Evolutionary conservation across 2,797 vertebrate species (phyloP).

Genomic region (Phrynocephalus forsythii): DNA sequence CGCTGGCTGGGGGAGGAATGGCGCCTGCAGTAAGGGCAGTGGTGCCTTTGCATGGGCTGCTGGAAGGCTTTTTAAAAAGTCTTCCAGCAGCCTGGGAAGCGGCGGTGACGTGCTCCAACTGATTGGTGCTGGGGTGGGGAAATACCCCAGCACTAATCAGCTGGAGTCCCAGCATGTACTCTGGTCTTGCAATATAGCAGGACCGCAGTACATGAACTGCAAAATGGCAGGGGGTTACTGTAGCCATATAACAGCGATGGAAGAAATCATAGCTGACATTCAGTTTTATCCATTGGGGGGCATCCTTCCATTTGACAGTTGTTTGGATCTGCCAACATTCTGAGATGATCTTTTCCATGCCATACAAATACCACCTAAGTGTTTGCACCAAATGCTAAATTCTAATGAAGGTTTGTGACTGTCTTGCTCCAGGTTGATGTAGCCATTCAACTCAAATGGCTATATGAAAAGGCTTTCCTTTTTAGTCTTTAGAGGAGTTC

Average conservation of each 20-base stretch:
- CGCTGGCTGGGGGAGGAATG: too few relatives aligned
- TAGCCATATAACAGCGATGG: neutral
- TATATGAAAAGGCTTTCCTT: neutral
- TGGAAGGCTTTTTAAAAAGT: too few relatives aligned
- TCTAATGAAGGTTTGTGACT: neutral
- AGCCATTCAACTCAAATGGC: neutral
- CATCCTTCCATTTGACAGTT: neutral
- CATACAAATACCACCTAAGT: neutral
- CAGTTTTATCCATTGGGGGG: neutral
- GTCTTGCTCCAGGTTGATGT: neutral
- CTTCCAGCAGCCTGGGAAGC: too few relatives aligned
- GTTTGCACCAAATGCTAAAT: neutral
- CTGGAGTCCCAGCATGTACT: too few relatives aligned
- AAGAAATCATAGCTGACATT: neutral
- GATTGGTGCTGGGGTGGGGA: too few relatives aligned
- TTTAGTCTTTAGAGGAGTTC: neutral
- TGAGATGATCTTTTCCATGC: neutral
- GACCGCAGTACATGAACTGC: too few relatives aligned
- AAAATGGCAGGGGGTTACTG: too few relatives aligned
- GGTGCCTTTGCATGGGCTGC: too few relatives aligned
- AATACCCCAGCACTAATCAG: too few relatives aligned
- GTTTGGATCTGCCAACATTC: neutral
- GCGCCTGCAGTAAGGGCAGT: too few relatives aligned
- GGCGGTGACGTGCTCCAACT: too few relatives aligned
- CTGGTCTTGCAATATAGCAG: too few relatives aligned